phyloP scores from a whole-genome alignment of 2,113 vertebrate species.

The Seriola aureovittata region DNA sequence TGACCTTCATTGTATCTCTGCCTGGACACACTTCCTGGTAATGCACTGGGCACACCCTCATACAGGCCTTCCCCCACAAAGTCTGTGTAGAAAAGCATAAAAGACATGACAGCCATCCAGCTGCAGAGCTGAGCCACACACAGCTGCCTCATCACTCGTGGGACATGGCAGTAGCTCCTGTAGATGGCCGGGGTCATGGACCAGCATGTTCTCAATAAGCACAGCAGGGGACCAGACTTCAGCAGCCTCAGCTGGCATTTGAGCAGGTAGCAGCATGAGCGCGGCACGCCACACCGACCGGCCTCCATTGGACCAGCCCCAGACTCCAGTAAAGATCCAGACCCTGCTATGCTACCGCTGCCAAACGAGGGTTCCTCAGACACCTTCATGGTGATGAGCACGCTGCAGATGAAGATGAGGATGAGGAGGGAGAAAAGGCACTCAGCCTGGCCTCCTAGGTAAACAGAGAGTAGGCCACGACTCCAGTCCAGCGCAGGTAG shows the following conservation, averaged over 20 bases:
- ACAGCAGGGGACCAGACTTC: constrained; percentile 79
- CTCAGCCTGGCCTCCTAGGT: constrained; percentile 84
- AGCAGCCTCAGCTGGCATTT: constrained; percentile 78
- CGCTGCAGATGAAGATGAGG: constrained; percentile 83
- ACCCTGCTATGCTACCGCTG: not conserved
- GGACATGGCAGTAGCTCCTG: constrained; percentile 86
- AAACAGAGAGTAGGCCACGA: constrained; percentile 75
- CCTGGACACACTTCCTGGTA: constrained; percentile 77
- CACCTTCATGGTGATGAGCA: constrained; percentile 86
- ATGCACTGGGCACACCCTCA: constrained; percentile 83
- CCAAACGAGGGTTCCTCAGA: constrained; percentile 73
- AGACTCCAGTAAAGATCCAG: constrained; percentile 56
- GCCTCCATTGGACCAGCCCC: constrained; percentile 35
- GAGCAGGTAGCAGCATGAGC: constrained; percentile 77
- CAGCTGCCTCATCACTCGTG: constrained; percentile 83
- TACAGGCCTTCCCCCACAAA: constrained; percentile 87
- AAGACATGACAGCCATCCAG: constrained; percentile 88
- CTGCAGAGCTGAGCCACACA: constrained; percentile 87
- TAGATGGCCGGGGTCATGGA: constrained; percentile 85
- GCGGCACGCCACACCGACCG: constrained; percentile 55
- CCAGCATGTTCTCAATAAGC: constrained; percentile 83
- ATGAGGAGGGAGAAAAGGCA: constrained; percentile 86
- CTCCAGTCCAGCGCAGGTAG: constrained; percentile 86
- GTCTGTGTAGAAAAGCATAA: constrained; percentile 89
- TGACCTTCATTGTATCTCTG: constrained; percentile 86